Base-by-base conservation (phyloP, 1,140 invertebrate species). In the Catajapyx aquilonaris region DNA sequence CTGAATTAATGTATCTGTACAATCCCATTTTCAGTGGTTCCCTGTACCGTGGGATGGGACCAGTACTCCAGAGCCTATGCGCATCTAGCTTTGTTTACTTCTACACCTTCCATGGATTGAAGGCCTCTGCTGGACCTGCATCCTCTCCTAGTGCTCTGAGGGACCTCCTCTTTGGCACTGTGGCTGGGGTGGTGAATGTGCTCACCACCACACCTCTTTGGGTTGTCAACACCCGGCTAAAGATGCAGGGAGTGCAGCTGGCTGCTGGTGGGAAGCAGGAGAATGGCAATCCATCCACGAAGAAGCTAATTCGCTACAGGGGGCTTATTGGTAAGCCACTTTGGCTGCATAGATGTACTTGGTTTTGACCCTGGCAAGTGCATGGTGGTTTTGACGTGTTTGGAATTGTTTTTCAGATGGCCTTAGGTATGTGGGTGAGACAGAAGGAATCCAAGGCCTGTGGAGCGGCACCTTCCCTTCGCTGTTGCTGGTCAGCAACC, bases 31-130 rank as follows among this genome's bases (percentile, higher is more conserved):
- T 40, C 49, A 72, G 69, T 33, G 55, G 56, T 20, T 68, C 70
- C 1, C 51, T 88, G 7, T 91, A 90, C 53, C 61, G 76, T 47
- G 85, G 85, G 2, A 61, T 87, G 13, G 59, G 71, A 11, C 84
- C 85, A 5, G 81, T 87, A 11, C 57, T 91, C 4, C 69, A 80
- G 45, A 81, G 76, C 41, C 53, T 88, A 1, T 86, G 78, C 48
- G 71, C 73, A 34, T 88, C 83, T 33, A 88, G 87, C 57, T 90
- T 90, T 61, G 76, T 91, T 11, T 90, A 90, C 55, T 90, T 90
- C 50, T 91, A 90, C 53, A 69, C 80, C 43, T 90, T 87, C 52
- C 85, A 90, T 59, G 74, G 75, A 3, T 56, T 90, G 5, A 76
- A 83, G 53, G 59, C 63, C 31, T 41, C 73, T n/a, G 39, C 53